Conservation (phyloP, 2,113 vertebrate genomes). For the Chloebia gouldiae region DNA sequence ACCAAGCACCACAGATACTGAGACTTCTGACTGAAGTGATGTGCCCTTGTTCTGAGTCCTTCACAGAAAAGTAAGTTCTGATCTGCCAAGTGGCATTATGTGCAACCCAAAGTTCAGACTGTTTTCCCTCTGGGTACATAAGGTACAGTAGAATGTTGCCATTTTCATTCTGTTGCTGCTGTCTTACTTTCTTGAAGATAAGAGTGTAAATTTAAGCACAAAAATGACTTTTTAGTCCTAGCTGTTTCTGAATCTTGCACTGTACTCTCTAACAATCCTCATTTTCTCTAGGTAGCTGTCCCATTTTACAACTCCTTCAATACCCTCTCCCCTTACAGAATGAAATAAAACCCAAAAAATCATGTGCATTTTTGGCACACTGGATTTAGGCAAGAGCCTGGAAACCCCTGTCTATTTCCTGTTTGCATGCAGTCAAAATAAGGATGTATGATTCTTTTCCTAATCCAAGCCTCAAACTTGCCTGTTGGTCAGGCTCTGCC, state of each 20-base stretch:
- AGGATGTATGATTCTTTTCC: not conserved
- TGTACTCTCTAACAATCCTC: slow-evolving; percentile 34
- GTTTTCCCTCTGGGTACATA: not conserved
- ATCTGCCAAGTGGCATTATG: not conserved
- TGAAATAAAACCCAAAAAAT: slow-evolving; percentile 11
- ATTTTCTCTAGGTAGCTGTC: slow-evolving; percentile 21
- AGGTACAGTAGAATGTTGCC: slow-evolving; percentile 4
- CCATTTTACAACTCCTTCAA: not conserved
- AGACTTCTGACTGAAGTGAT: not conserved
- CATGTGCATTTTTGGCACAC: not conserved
- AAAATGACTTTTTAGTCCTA: slow-evolving; percentile 37
- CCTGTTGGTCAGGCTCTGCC: not conserved
- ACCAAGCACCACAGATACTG: not conserved
- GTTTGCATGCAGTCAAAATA: slow-evolving; percentile 38
- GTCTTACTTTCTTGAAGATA: slow-evolving; percentile 26
- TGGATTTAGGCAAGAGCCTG: slow-evolving; percentile 27
- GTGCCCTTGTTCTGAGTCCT: not conserved
- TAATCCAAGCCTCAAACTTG: not conserved
- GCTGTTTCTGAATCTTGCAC: slow-evolving; percentile 39
- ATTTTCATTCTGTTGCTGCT: slow-evolving; percentile 38
- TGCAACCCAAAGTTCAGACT: not conserved
- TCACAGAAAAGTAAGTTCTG: slow-evolving; percentile 7
- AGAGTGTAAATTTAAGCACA: slow-evolving; percentile 52
- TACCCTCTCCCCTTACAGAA: not conserved
- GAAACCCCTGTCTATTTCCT: slow-evolving; percentile 15